These are phyloP conservation scores for Rhombomys opimus DNA, from an alignment of 2,113 vertebrate genomes.

Conservation along the genomic window DNA sequence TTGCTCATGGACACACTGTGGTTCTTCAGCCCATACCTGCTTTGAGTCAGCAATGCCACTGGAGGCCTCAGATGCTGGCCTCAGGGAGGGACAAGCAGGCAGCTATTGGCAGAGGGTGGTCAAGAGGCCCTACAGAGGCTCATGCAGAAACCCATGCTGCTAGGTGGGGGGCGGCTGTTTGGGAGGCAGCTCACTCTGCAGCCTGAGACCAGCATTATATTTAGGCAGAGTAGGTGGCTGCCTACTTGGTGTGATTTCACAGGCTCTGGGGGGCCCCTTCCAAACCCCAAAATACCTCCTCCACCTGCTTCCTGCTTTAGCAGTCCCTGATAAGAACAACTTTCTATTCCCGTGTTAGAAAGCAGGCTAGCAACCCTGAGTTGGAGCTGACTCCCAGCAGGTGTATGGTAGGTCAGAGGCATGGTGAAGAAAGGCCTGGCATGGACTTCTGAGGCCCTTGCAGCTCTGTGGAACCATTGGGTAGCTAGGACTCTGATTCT, in stretches of 20 bases:
- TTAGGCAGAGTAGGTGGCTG: conserved; percentile 60
- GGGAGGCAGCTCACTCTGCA: background rate
- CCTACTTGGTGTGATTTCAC: conserved; percentile 49
- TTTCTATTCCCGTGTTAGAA: background rate
- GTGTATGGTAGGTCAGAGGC: accelerated
- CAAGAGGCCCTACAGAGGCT: background rate
- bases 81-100: accelerated
- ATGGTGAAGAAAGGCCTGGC: accelerated
- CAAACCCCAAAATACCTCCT: conserved; percentile 62
- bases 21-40: background rate
- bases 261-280: conserved; percentile 48
- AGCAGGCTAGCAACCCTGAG: background rate
- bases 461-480: background rate
- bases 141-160: background rate
- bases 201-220: conserved; percentile 4
- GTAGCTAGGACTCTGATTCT: background rate
- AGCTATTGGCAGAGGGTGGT: background rate
- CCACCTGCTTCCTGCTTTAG: conserved; percentile 52
- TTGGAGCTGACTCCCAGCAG: background rate
- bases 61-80: background rate
- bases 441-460: accelerated
- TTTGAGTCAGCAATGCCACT: background rate
- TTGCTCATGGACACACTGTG: accelerated
- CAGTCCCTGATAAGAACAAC: background rate
- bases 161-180: background rate